Base-by-base conservation (phyloP, 2,797 vertebrate genomes). In the Danio kyathit region DNA sequence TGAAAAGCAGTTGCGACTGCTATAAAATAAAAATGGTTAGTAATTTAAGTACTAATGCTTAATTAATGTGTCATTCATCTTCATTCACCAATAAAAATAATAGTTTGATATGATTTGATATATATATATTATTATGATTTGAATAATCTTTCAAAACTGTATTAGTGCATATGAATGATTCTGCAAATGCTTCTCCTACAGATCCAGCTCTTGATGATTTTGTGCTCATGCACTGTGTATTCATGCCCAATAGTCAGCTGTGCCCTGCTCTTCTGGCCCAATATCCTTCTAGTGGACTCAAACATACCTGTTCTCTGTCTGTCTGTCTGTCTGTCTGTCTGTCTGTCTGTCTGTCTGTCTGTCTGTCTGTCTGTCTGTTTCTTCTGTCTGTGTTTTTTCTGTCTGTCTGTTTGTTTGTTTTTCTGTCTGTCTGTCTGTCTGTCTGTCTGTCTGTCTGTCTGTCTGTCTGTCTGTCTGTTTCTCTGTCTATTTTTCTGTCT, bases 151-250 rank as follows among this genome's bases (percentile, higher is more conserved):
- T 9, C 5, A 10, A 46, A 6, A 13, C 43, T 14, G 11, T 48
- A 21, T 19, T 14, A 21, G 16, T 74, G 4, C 0, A 44, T 14
- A 40, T 21, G 5, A 41, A 44, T 66, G 65, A 29, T 21, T 76
- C 7, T 41, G n/a, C 49, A n/a, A 67, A 11, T 83, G 7, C 83
- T 79, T 48, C 41, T 5, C 81, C 84, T 72, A 75, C 90, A 99
- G 98, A 99, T 92, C 94, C 96, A 43, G 91, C 95, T 84, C 92
- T 99, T 92, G 96, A 96, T 88, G 97, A 99, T 89, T 99, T 98
- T 91, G 93, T 97, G 91, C 95, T 99, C 94, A 97, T 98, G 96
- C 97, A 99, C 89, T 96, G 96, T 92, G 93, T 98, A 91, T 99
- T 99, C 95, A 98, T 99, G 95, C 94, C 96, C 91, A 97, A 96